Conservation (phyloP, 2,797 vertebrate genomes). For the Geranospiza caerulescens region DNA sequence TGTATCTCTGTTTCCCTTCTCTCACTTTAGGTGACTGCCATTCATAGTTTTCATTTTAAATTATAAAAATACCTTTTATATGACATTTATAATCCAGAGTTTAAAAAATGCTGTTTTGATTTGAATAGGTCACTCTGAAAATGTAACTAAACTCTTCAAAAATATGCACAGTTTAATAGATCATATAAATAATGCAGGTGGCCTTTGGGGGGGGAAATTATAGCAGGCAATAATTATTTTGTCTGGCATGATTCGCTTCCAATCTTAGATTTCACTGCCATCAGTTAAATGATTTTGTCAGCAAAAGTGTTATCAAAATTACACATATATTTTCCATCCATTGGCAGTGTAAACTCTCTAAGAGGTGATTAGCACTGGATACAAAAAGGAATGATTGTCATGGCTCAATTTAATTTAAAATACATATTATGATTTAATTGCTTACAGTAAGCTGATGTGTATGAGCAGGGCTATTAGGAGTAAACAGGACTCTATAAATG, state of each 20-base stretch:
- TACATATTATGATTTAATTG: not conserved
- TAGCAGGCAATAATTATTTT: conserved; percentile 21
- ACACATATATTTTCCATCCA: not conserved
- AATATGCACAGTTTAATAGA: conserved; percentile 10
- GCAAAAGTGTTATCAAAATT: conserved; percentile 21
- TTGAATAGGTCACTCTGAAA: conserved; percentile 11
- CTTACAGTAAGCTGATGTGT: not conserved
- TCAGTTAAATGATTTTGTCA: conserved; percentile 27
- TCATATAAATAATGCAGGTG: conserved; percentile 12
- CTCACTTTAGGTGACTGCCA: not conserved
- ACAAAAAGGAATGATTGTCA: not conserved
- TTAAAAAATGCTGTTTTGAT: conserved; percentile 6
- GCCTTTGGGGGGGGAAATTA: not conserved
- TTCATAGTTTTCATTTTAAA: not conserved
- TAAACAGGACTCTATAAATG: conserved; percentile 8
- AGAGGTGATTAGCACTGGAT: not conserved
- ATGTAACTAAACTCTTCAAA: not conserved
- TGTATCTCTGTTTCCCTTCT: not conserved
- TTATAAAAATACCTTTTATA: not conserved
- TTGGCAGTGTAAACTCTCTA: not conserved
- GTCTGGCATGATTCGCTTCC: not conserved
- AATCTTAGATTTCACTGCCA: conserved; percentile 31
- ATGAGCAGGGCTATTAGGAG: not conserved
- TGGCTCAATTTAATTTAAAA: not conserved
- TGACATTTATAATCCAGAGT: not conserved